A percentile compares a stretch with the other conserved stretches of the same genome.
phyloP scores from a whole-genome alignment of 2,888 invertebrate genomes.

The Cylloceria caligata region DNA sequence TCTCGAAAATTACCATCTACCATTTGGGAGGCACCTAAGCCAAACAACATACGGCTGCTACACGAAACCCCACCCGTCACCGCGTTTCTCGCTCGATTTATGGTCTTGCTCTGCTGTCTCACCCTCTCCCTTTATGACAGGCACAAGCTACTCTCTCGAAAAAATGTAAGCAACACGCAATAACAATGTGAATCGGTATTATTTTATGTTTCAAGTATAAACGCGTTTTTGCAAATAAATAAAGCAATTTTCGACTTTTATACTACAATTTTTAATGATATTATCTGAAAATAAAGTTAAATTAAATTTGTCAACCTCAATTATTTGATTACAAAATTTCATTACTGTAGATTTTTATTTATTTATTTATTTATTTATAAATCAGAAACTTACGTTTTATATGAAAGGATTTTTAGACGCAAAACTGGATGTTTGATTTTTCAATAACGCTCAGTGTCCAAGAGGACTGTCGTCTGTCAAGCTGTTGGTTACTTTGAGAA shows the following conservation, averaged over 20 bases:
- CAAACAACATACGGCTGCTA: constrained; percentile 50
- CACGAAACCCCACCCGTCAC: constrained; percentile 40
- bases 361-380: no score
- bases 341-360: no score
- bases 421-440: constrained; percentile 21
- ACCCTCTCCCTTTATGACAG: not conserved
- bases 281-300: no score
- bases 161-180: constrained; percentile 8
- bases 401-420: not conserved
- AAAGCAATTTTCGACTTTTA: not conserved
- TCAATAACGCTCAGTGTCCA: constrained; percentile 36
- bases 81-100: constrained; percentile 57
- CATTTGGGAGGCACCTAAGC: constrained; percentile 39
- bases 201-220: not conserved
- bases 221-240: not conserved
- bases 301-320: no score
- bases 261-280: not conserved
- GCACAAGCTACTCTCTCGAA: not conserved
- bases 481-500: not conserved
- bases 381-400: not conserved
- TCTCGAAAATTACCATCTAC: constrained; percentile 60
- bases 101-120: constrained; percentile 14
- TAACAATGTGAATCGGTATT: not conserved
- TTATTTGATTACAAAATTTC: no score
- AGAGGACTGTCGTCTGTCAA: constrained; percentile 6